Percentiles rank a stretch among this genome's conserved stretches.
These are phyloP conservation scores for Pachycephala philippinensis DNA, from an alignment of 2,113 vertebrate genomes.

Conservation along the genomic window DNA sequence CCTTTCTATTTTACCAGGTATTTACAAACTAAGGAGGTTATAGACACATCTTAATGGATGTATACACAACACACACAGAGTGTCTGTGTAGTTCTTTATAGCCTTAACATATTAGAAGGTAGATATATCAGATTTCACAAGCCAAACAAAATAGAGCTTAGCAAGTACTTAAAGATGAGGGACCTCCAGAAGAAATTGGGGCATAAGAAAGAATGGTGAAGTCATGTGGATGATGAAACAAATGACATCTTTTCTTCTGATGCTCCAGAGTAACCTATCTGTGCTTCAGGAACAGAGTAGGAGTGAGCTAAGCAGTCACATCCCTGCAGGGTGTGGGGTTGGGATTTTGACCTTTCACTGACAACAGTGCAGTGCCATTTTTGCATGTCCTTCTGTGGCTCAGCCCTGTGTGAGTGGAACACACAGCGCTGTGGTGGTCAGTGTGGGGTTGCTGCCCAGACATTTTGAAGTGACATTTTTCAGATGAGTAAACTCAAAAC, in stretches of 20 bases:
- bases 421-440: accelerated
- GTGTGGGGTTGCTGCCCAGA: not conserved
- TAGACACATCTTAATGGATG: not conserved
- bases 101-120: not conserved
- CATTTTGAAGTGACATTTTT: not conserved
- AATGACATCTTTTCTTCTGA: not conserved
- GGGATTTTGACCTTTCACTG: not conserved
- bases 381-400: not conserved
- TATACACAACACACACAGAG: not conserved
- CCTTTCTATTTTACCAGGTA: not conserved
- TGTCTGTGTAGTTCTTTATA: not conserved
- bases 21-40: not conserved
- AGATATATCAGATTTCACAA: not conserved
- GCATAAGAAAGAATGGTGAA: not conserved
- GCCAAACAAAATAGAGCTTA: not conserved
- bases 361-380: not conserved
- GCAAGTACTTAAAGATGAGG: not conserved
- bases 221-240: not conserved
- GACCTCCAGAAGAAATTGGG: not conserved
- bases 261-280: not conserved
- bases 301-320: not conserved
- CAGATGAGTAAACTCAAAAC: not conserved
- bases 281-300: not conserved
- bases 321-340: not conserved
- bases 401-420: accelerated